Conservation (phyloP, 2,113 vertebrate species). For the Catharus fuscescens region DNA sequence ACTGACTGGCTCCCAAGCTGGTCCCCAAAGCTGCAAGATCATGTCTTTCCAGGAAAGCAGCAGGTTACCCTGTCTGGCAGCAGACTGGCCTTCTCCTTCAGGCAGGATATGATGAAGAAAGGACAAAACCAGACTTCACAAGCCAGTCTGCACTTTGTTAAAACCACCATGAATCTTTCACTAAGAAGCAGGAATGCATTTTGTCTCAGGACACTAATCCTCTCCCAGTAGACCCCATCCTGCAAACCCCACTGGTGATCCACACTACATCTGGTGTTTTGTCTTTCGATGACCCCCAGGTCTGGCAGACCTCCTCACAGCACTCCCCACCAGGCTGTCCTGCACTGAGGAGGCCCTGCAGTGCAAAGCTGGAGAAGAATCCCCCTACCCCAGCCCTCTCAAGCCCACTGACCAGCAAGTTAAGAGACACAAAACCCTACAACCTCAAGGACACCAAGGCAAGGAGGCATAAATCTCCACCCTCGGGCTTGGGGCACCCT, state of each 20-base stretch:
- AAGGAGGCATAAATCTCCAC: background rate
- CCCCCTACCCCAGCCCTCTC: background rate
- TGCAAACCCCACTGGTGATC: background rate
- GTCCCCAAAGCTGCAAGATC: constrained; percentile 2
- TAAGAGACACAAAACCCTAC: background rate
- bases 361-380: background rate
- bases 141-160: background rate
- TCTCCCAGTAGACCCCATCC: background rate
- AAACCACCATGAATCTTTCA: background rate
- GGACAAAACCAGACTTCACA: background rate
- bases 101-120: background rate
- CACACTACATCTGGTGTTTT: background rate
- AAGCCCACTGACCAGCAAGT: background rate
- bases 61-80: background rate
- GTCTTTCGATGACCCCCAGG: background rate
- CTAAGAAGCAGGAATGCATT: background rate
- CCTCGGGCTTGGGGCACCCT: background rate
- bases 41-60: background rate
- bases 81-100: background rate
- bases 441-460: background rate
- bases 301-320: background rate
- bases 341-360: background rate
- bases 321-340: background rate
- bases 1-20: constrained; percentile 1
- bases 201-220: background rate